Percentiles rank a stretch among this genome's conserved stretches.
Conservation (phyloP, 2,113 vertebrate species). For the Pelmatolapia mariae region DNA sequence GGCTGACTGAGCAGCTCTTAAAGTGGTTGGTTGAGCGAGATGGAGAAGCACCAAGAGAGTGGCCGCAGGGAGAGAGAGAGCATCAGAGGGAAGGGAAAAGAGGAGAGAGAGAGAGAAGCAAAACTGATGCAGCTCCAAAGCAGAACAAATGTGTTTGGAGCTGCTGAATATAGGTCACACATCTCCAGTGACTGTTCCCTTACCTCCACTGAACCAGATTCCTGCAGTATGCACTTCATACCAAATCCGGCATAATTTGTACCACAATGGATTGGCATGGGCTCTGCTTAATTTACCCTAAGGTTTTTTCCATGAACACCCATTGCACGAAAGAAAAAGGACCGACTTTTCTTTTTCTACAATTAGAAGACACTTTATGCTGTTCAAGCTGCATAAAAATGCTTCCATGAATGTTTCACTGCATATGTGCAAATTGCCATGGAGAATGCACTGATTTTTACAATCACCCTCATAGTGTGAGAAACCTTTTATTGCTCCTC, state of each 20-base stretch:
- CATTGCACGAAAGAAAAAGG: not conserved
- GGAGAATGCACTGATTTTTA: slow-evolving; percentile 11
- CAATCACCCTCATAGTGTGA: not conserved
- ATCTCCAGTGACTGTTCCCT: slow-evolving; percentile 65
- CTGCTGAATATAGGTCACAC: slow-evolving; percentile 74
- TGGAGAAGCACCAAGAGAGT: slow-evolving; percentile 17
- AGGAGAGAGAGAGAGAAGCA: not conserved
- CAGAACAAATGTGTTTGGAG: slow-evolving; percentile 67
- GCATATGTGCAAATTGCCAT: not conserved
- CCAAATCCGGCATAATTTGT: slow-evolving; percentile 6
- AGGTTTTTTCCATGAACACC: not conserved
- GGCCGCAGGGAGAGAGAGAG: slow-evolving; percentile 27
- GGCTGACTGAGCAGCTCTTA: not conserved
- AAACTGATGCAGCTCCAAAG: slow-evolving; percentile 60
- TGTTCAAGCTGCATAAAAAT: not conserved
- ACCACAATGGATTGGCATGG: not conserved
- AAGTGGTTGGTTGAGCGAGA: slow-evolving; percentile 16
- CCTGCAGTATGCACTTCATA: not conserved
- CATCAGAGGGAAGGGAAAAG: slow-evolving; percentile 8
- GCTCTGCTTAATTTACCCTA: not conserved
- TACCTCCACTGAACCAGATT: slow-evolving; percentile 43
- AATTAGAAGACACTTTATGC: not conserved
- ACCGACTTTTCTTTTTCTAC: not conserved
- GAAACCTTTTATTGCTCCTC: not conserved
- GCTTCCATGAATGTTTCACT: not conserved